Conservation (phyloP, 2,797 vertebrate species). For the Molossus alvarezi region DNA sequence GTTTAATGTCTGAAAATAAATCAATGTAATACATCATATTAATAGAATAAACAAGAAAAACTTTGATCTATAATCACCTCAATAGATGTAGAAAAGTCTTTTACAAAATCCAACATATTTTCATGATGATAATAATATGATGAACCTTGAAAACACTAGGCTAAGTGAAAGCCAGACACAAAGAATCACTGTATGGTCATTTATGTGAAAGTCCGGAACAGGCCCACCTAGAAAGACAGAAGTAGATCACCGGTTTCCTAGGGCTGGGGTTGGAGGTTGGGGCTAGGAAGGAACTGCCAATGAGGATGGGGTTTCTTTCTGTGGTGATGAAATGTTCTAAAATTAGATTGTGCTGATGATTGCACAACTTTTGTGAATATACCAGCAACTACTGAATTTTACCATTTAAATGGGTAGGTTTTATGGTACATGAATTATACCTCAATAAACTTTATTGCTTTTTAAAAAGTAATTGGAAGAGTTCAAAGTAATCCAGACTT, state of each 20-base stretch:
- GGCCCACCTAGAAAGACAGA: not conserved
- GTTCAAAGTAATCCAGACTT: not conserved
- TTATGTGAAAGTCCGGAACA: not conserved
- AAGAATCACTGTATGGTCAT: not conserved
- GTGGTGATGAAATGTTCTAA: not conserved
- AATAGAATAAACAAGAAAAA: not conserved
- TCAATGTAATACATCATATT: not conserved
- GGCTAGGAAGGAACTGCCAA: not conserved
- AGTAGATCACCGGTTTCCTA: too few species aligned
- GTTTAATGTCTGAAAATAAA: not conserved
- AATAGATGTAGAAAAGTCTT: not conserved
- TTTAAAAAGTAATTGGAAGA: conserved; percentile 11
- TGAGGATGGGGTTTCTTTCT: not conserved
- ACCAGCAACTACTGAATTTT: not conserved
- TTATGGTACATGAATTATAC: not conserved
- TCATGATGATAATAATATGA: not conserved
- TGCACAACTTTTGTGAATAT: not conserved
- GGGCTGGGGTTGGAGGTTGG: not conserved
- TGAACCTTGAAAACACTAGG: not conserved
- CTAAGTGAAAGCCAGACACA: not conserved
- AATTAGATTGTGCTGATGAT: not conserved
- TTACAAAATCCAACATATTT: not conserved
- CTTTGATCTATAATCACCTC: not conserved
- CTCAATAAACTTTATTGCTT: not conserved
- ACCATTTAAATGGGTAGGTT: not conserved